Base-by-base conservation (phyloP, 2,113 vertebrate species). In the Myocastor coypus region DNA sequence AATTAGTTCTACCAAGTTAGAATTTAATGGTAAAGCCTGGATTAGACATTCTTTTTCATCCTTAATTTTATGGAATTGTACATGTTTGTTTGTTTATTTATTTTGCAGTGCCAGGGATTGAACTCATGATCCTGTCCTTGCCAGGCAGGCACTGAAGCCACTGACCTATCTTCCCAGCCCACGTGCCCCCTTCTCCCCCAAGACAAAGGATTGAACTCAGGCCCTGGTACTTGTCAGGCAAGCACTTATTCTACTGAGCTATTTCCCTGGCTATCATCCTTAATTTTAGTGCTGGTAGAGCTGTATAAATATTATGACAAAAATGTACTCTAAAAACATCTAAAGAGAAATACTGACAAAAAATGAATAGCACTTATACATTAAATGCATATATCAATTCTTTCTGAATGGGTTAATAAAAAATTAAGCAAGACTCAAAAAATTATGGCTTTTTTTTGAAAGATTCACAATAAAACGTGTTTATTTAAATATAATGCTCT, bases 361-460 rank as follows among this genome's bases (percentile, higher is more conserved):
- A 90, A 91, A 87, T 14, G 10, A 81, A 68, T 17, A 13, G 32
- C 40, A 80, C 90, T 94, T 90, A 84, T 42, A 89, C 11, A 92
- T 68, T 71, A 91, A 91, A 69, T 55, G 30, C 42, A 83, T 88
- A 0, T 11, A 37, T 22, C n/a, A 84, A 71, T 80, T 93, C 75
- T 86, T 89, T 87, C 81, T 68, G 26, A 92, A 89, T 50, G 66
- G 40, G n/a, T 87, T 95, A 63, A 87, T 75, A 90, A 95, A 68
- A 93, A 81, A 95, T 92, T 13, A 68, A 95, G 73, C 19, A 61
- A 71, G n/a, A 75, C 26, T 61, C 46, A 87, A 40, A n/a, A 83
- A 20, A 83, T 57, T 37, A 94, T 86, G 64, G 91, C 59, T 63
- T 89, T 82, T 96, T 55, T 94, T 57, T 88, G 34, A 92, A 83